Evolutionary conservation across 2,797 vertebrate species (phyloP).

Genomic region (Rachycentron canadum): DNA sequence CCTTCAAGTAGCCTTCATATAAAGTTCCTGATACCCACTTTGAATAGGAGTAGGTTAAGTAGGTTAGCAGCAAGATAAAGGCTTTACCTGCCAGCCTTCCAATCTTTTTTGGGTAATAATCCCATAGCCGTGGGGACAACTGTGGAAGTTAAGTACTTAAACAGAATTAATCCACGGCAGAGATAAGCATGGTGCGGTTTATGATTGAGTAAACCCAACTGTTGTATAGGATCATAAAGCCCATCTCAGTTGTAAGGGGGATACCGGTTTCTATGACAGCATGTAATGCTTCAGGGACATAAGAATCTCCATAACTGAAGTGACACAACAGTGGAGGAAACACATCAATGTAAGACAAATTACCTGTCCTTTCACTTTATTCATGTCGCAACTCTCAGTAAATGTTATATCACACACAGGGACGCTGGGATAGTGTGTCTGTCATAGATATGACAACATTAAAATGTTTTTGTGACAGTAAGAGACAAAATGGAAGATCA

Average conservation of each 20-base stretch:
- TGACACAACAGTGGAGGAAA: neutral
- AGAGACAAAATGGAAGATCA: slow-evolving; percentile 66
- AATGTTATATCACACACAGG: slow-evolving; percentile 76
- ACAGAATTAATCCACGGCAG: no score
- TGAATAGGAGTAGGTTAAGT: slow-evolving; percentile 6
- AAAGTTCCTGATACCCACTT: slow-evolving; percentile 1
- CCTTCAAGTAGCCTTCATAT: slow-evolving; percentile 14
- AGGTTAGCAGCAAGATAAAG: neutral
- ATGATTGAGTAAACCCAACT: neutral
- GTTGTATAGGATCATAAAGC: neutral
- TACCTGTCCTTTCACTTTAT: slow-evolving; percentile 73
- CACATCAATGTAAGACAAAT: slow-evolving; percentile 14
- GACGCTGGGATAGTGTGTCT: slow-evolving; percentile 68
- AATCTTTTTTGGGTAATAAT: neutral
- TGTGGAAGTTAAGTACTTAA: neutral
- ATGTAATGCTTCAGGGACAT: neutral
- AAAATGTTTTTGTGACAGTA: slow-evolving; percentile 67
- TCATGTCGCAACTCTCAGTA: slow-evolving; percentile 70
- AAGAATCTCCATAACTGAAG: neutral
- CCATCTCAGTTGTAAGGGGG: neutral
- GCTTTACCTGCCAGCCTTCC: neutral
- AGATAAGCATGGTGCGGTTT: neutral
- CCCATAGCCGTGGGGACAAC: neutral
- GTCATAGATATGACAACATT: slow-evolving; percentile 69
- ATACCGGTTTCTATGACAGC: neutral